Evolutionary conservation across 2,888 invertebrate species (phyloP).

Genomic region (Standfussiana lucernea): DNA sequence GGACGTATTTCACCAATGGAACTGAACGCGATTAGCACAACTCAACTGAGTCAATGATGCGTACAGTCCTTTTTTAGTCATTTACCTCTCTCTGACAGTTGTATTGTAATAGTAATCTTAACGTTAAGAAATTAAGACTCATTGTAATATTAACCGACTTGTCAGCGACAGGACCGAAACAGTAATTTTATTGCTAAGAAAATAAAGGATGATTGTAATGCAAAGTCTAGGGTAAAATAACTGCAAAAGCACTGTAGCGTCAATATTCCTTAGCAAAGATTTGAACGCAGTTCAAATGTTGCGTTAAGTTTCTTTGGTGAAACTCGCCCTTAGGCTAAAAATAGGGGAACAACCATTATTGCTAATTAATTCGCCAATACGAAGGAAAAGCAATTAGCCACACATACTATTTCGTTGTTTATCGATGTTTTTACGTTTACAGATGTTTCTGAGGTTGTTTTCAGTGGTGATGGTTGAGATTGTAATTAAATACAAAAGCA

Average conservation of each 20-base stretch:
- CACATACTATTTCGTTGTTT: constrained; percentile 3
- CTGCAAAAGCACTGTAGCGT: neutral
- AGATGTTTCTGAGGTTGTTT: neutral
- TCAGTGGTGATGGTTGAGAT: neutral
- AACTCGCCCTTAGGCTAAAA: neutral
- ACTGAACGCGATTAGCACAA: neutral
- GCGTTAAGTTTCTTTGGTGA: neutral
- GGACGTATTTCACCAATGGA: neutral
- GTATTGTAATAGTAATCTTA: no score
- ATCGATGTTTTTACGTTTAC: constrained; percentile 21
- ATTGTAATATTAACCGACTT: neutral
- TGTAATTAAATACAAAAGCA: neutral
- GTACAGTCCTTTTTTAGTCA: no score
- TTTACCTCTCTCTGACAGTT: no score
- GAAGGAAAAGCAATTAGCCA: constrained; percentile 34
- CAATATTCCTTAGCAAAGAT: neutral
- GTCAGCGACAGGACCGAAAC: no score
- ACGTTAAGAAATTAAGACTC: neutral
- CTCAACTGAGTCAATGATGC: neutral
- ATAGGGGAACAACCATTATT: constrained; percentile 14
- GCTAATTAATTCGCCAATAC: constrained; percentile 29
- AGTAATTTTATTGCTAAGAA: neutral
- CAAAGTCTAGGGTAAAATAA: neutral
- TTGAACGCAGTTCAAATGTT: neutral
- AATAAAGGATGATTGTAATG: neutral